Evolutionary conservation across 2,888 invertebrate species (phyloP).

Genomic region (Agonopterix arenella): DNA sequence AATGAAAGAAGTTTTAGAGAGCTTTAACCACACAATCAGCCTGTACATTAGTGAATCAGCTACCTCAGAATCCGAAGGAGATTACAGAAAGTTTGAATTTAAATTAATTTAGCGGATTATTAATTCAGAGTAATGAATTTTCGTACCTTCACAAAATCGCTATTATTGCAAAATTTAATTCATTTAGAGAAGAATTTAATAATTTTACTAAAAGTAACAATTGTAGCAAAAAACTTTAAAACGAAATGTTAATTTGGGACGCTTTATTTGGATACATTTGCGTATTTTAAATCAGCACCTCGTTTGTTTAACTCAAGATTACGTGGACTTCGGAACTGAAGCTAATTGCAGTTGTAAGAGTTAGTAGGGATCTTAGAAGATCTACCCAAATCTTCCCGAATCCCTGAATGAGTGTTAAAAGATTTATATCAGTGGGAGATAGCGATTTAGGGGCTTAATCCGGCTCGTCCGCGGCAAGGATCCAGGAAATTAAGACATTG

Average conservation of each 20-base stretch:
- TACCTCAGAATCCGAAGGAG: conserved; percentile 39
- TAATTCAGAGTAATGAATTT: conserved; percentile 69
- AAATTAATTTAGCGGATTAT: conserved; percentile 71
- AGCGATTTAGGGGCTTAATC: conserved; percentile 45
- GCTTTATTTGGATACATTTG: conserved; percentile 16
- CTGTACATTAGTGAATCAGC: conserved; percentile 41
- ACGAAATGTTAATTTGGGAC: neutral
- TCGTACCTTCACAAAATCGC: conserved; percentile 26
- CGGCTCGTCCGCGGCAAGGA: conserved; percentile 18
- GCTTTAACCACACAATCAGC: conserved; percentile 21
- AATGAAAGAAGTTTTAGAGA: neutral
- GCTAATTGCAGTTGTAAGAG: conserved; percentile 71
- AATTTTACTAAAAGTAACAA: too few species aligned
- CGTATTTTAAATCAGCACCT: conserved; percentile 34
- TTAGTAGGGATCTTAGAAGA: conserved; percentile 42
- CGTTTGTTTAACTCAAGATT: conserved; percentile 52
- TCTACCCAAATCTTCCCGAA: conserved; percentile 43
- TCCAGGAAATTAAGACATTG: conserved; percentile 65
- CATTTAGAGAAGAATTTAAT: neutral
- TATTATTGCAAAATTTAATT: conserved; percentile 20
- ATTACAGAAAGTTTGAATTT: conserved; percentile 58
- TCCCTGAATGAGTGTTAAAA: conserved; percentile 67
- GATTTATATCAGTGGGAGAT: conserved; percentile 66
- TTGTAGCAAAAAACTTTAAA: neutral
- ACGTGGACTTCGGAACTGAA: conserved; percentile 46